Conservation (phyloP, 2,113 vertebrate genomes). For the Hippocampus zosterae region DNA sequence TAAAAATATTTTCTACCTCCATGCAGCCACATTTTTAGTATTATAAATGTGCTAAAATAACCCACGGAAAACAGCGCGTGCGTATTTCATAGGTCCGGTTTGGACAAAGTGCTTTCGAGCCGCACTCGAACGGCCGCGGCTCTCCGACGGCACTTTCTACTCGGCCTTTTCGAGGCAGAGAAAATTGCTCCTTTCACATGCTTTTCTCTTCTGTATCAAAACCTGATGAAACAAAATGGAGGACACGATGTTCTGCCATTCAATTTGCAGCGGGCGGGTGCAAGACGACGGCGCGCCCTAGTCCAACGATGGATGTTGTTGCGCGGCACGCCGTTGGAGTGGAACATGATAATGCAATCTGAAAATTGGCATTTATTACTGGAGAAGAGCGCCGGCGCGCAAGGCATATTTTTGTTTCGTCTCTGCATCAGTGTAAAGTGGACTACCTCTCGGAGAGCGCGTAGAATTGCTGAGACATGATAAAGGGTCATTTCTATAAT, state of each 20-base stretch:
- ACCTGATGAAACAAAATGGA: neutral
- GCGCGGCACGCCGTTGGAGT: neutral
- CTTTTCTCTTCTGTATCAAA: neutral
- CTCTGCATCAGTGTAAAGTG: neutral
- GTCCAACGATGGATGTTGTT: neutral
- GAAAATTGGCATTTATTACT: neutral
- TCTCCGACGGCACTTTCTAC: neutral
- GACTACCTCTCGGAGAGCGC: neutral
- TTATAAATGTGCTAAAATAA: slow-evolving; percentile 15
- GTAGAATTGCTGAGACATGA: neutral
- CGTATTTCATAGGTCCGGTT: slow-evolving; percentile 1
- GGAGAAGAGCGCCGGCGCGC: neutral
- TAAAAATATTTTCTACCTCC: neutral
- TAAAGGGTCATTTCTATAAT: neutral
- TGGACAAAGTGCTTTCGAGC: slow-evolving; percentile 26
- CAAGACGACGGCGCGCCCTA: neutral
- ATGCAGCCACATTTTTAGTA: neutral
- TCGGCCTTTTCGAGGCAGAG: neutral
- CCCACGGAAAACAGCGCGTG: neutral
- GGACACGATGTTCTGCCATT: slow-evolving; percentile 5
- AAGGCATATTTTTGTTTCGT: neutral
- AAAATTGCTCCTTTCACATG: neutral
- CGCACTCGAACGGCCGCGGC: neutral
- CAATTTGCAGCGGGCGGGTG: neutral
- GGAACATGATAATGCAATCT: neutral